Evolutionary conservation across 2,888 invertebrate species (phyloP), one percentile per base, ranked within the genome.

Genomic region (Tachina lurida): DNA sequence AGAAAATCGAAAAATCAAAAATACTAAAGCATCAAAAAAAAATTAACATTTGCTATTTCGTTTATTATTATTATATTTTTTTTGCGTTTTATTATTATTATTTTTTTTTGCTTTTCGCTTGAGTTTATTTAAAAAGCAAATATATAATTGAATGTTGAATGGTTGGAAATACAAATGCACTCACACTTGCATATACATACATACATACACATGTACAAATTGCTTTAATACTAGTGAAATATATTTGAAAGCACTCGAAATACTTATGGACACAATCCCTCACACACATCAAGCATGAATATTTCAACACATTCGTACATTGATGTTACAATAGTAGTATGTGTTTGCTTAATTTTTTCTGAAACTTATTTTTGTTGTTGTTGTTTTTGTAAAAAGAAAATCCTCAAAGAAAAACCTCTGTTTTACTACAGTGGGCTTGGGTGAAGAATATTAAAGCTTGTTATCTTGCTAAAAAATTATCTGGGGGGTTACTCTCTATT

Each of bases 1-100:
- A 79, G 70, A 84, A 82, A 87, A 88, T 87, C 81, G 84, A 87
- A 80, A 84, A 87, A 83, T 78, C 58, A 84, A 67, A 76, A 74
- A 47, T 65, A 43, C 67, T 47, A 43, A 67, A 82, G 76, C 83
- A 81, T 83, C 31, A 31, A 78, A 73, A 80, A 87, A 83, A 82
- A 87, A 84, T 84, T 84, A 83, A 84, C 67, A 84, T 79, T 86
- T 86, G 73, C 73, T 80, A 65, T 77, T 77, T 39, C 22, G 31
- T 0, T 31, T 31, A 7, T 31, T 31, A 31, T 7, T 31, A 7
- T 31, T 31, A 31, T 7, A 7, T 31, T 31, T 5, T 31, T 31
- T 31, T 80, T 19, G 47, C 19, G 13, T 22, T 47, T 63, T 62
- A 12, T 19, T 62, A n/a, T 62, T 31, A 47, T 56, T n/a, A n/a